Evolutionary conservation across 2,888 invertebrate genomes (phyloP).

Genomic region (Papilio gigon): DNA sequence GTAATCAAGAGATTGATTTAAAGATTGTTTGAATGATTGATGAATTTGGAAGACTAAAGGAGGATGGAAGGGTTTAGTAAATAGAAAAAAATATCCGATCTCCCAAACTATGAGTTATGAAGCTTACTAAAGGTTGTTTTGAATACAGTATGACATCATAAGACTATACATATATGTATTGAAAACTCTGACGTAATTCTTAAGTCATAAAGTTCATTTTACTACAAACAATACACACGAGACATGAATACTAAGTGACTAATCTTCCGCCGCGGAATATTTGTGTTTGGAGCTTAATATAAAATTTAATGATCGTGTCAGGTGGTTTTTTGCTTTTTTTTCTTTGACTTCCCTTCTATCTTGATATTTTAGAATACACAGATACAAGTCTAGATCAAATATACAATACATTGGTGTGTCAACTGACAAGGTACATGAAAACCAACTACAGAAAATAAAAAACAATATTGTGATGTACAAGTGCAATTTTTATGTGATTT

Average conservation of each 20-base stretch:
- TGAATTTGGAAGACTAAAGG: no score
- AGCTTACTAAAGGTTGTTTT: not conserved
- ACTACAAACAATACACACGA: not conserved
- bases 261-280: slow-evolving; percentile 35
- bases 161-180: slow-evolving; percentile 5
- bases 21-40: not conserved
- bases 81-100: not conserved
- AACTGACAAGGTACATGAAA: no score
- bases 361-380: no score
- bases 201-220: slow-evolving; percentile 26
- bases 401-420: no score
- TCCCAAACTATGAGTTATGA: not conserved
- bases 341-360: not conserved
- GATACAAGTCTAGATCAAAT: no score
- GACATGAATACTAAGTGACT: slow-evolving; percentile 31
- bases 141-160: slow-evolving; percentile 17
- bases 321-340: not conserved
- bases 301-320: slow-evolving; percentile 12
- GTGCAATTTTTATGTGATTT: no score
- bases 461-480: no score
- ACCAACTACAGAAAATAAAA: no score
- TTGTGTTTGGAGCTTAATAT: slow-evolving; percentile 20
- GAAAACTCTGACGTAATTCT: not conserved
- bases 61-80: no score
- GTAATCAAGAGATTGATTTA: not conserved